Base-by-base conservation (phyloP, 2,797 vertebrate species). In the Silurus lanzhouensis region DNA sequence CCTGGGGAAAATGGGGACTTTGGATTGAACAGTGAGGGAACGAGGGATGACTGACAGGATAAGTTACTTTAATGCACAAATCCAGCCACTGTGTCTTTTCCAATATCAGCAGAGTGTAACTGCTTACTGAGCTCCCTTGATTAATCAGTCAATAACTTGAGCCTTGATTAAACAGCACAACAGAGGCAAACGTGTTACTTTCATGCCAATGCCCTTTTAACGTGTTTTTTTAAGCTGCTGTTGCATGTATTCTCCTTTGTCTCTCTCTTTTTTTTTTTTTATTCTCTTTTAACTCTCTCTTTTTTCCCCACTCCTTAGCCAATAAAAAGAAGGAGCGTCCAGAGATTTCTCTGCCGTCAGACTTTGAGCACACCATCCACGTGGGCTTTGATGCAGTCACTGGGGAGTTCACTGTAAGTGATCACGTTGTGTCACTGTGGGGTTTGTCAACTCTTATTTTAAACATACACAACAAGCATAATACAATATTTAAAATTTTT, bases 361-460 rank as follows among this genome's bases (percentile, higher is more conserved):
- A 98, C 88, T 99, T 99, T 60, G 97, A 99, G 64, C 98, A 99
- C 94, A 98, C 97, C 0, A 97, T 98, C 93, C 97, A 99, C 1
- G 97, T 99, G 57, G 98, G 98, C 78, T 98, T 99, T 87, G 97
- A 99, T 87, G 95, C 98, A 0, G 97, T 99, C 90, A 99, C 98
- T 0, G 98, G 98, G 46, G 97, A 99, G 91, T 99, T 99, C 91
- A 98, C 98, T 4, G 98, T 99, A 93, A 97, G 97, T 95, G 66
- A 75, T 52, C 14, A 9, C 7, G 4, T 25, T 8, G 5, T 6
- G 71, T 22, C 68, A 60, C 19, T 1, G 27, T 19, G 4, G 38
- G 38, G 38, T 38, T 38, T 38, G 48, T 52, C 48, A 7, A 52
- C 8, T 52, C 48, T 52, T 52, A 10, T 52, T 52, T 52, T 52